Percentiles rank a stretch among this genome's conserved stretches.
These are phyloP conservation scores for Urocolius indicus DNA, from an alignment of 2,113 vertebrate genomes.

Conservation along the genomic window DNA sequence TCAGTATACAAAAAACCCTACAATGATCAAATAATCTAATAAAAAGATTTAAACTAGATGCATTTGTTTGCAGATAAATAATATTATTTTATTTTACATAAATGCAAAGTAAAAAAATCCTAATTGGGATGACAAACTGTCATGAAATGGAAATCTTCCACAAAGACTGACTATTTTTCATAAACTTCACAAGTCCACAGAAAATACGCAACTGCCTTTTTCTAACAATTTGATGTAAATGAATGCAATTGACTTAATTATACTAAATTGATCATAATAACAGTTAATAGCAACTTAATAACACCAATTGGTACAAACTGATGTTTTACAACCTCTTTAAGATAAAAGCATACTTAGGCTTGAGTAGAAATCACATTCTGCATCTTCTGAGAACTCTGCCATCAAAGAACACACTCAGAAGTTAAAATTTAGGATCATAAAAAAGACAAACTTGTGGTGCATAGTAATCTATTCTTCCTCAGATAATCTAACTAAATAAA, in stretches of 20 bases:
- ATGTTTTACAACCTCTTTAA: slow-evolving; percentile 41
- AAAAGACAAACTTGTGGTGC: neutral
- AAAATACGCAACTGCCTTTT: slow-evolving; percentile 12
- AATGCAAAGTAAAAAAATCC: neutral
- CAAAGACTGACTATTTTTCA: neutral
- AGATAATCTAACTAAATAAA: neutral
- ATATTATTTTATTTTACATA: neutral
- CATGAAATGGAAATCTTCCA: neutral
- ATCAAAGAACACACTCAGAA: neutral
- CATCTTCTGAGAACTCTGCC: neutral
- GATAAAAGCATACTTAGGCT: slow-evolving; percentile 39
- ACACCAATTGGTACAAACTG: slow-evolving; percentile 15
- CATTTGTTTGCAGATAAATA: neutral
- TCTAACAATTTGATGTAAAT: neutral
- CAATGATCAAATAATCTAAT: neutral
- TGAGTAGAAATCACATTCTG: neutral
- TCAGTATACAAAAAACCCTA: neutral
- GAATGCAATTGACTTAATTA: slow-evolving; percentile 39
- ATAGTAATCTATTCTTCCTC: neutral
- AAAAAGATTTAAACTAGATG: neutral
- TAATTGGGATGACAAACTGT: neutral
- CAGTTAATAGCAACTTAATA: slow-evolving; percentile 40
- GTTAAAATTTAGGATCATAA: neutral
- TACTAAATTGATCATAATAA: slow-evolving; percentile 41
- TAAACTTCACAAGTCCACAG: neutral